Conservation (phyloP, 2,113 vertebrate genomes). For the Parus major region DNA sequence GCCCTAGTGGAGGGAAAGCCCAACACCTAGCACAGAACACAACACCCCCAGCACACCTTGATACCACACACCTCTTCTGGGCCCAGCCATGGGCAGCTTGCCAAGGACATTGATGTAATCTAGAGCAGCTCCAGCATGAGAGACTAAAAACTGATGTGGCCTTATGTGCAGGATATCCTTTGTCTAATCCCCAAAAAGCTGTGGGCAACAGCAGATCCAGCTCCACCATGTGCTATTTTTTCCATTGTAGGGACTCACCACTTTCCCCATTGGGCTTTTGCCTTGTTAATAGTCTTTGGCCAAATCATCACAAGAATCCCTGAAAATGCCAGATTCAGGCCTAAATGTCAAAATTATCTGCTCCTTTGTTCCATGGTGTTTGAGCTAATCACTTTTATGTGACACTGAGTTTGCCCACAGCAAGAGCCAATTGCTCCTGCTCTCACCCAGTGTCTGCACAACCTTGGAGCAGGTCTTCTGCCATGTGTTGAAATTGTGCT, state of each 20-base stretch:
- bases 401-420: background rate
- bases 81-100: background rate
- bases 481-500: background rate
- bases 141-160: background rate
- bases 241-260: background rate
- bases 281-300: background rate
- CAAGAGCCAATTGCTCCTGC: background rate
- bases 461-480: background rate
- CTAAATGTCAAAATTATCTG: background rate
- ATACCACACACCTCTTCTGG: background rate
- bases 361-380: background rate
- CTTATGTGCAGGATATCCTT: background rate
- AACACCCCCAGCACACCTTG: background rate
- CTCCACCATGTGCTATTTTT: background rate
- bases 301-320: background rate
- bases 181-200: background rate
- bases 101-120: background rate
- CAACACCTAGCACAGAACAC: background rate
- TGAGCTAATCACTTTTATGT: background rate
- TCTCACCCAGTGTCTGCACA: no score
- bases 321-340: background rate
- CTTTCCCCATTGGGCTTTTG: background rate
- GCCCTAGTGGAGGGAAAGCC: background rate
- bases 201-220: background rate
- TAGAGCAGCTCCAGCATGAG: background rate